Conservation (phyloP, 1,140 invertebrate genomes). For the Ladona fulva region DNA sequence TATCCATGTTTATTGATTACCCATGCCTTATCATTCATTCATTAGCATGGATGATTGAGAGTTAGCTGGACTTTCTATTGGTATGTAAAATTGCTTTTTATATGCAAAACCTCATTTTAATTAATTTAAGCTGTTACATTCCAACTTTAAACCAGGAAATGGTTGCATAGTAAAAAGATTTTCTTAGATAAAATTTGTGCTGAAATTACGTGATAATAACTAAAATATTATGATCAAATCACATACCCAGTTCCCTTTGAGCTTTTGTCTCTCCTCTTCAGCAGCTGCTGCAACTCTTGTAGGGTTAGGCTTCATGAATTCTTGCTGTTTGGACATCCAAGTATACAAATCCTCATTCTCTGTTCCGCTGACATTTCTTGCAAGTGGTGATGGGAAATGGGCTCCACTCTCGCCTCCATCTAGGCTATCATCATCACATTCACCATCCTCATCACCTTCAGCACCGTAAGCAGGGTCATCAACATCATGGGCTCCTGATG, state of each 20-base stretch:
- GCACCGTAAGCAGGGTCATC: not conserved
- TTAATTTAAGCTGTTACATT: too few species aligned
- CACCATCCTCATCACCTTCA: not conserved
- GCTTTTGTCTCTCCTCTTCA: slow-evolving; percentile 35
- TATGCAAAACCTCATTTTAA: too few species aligned
- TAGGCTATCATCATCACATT: slow-evolving; percentile 23
- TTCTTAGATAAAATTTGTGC: too few species aligned
- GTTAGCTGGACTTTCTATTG: too few species aligned
- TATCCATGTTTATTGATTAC: too few species aligned
- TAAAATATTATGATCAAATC: not conserved
- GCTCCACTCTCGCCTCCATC: slow-evolving; percentile 24
- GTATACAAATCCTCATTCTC: slow-evolving; percentile 76
- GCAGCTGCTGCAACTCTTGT: slow-evolving; percentile 21
- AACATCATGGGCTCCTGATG: not conserved
- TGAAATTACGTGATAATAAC: too few species aligned
- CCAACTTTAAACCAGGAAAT: too few species aligned
- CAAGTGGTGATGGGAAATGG: slow-evolving; percentile 25
- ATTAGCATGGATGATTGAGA: too few species aligned
- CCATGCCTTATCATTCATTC: too few species aligned
- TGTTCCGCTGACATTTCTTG: slow-evolving; percentile 25
- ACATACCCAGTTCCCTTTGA: slow-evolving; percentile 40
- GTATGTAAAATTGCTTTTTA: too few species aligned
- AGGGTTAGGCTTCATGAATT: slow-evolving; percentile 39
- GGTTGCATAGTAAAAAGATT: too few species aligned
- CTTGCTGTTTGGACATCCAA: slow-evolving; percentile 91